Evolutionary conservation across 2,797 vertebrate species (phyloP).

Genomic region (Artibeus lituratus): DNA sequence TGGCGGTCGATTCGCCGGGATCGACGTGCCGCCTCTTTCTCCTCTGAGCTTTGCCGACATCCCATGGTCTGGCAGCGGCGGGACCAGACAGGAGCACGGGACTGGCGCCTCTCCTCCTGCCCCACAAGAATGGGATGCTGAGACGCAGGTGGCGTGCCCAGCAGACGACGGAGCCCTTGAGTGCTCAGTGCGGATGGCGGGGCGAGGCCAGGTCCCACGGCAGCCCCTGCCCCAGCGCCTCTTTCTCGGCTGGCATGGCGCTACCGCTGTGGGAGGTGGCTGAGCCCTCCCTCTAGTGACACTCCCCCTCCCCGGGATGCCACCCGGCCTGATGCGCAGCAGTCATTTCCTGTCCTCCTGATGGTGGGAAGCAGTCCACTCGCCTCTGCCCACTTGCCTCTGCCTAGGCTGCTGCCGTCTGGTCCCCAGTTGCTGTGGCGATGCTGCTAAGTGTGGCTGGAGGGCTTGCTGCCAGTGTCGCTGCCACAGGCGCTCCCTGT

Average conservation of each 20-base stretch:
- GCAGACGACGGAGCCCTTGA: not conserved
- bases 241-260: conserved; percentile 81
- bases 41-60: conserved; percentile 99
- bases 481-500: conserved; percentile 63
- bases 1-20: conserved; percentile 98
- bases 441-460: conserved; percentile 72
- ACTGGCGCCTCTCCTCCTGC: conserved; percentile 33
- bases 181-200: conserved; percentile 63
- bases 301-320: conserved; percentile 69
- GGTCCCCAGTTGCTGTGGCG: conserved; percentile 77
- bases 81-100: conserved; percentile 54
- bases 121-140: not conserved
- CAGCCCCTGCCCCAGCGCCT: conserved; percentile 74
- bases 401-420: conserved; percentile 69
- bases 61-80: conserved; percentile 93
- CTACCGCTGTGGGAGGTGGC: conserved; percentile 63
- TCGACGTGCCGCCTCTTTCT: conserved; percentile 99
- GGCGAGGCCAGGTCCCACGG: conserved; percentile 50
- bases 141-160: not conserved
- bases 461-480: conserved; percentile 66
- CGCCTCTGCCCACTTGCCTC: not conserved
- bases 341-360: conserved; percentile 77
- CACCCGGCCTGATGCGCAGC: conserved; percentile 60
- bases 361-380: conserved; percentile 65
- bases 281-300: conserved; percentile 78